Evolutionary conservation across 2,113 vertebrate genomes (phyloP).

Genomic region (Plotosus lineatus): DNA sequence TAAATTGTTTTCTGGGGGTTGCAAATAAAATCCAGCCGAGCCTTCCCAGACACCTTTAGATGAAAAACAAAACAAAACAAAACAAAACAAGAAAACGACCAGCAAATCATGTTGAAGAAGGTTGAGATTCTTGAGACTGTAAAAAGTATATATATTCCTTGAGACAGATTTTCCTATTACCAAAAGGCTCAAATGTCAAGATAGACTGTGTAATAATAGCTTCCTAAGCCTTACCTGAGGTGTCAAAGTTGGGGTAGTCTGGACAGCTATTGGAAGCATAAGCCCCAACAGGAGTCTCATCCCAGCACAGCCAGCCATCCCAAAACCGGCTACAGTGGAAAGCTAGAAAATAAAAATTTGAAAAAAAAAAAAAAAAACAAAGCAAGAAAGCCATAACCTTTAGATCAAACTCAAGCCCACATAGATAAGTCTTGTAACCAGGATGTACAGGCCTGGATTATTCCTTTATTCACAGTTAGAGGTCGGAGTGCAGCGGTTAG

Average conservation of each 20-base stretch:
- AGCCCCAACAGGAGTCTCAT: slow-evolving; percentile 82
- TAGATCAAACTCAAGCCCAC: neutral
- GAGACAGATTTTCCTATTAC: slow-evolving; percentile 3
- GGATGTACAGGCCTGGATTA: neutral
- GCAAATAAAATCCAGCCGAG: slow-evolving; percentile 34
- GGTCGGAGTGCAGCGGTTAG: neutral
- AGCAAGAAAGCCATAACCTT: neutral
- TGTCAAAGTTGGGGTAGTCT: slow-evolving; percentile 77
- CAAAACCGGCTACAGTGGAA: slow-evolving; percentile 83
- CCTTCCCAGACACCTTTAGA: slow-evolving; percentile 33
- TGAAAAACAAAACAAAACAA: neutral
- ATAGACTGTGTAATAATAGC: slow-evolving; percentile 15
- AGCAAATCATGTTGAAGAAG: slow-evolving; percentile 22
- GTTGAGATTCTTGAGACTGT: too few species aligned
- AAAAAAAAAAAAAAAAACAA: neutral
- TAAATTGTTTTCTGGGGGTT: slow-evolving; percentile 50
- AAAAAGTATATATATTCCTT: too few species aligned
- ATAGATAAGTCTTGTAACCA: neutral
- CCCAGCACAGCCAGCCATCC: slow-evolving; percentile 95
- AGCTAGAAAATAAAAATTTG: slow-evolving; percentile 64
- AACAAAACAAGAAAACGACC: neutral
- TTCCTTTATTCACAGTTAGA: neutral
- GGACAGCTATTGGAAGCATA: slow-evolving; percentile 81
- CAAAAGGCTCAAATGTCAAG: slow-evolving; percentile 28
- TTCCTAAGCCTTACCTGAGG: slow-evolving; percentile 70